These are phyloP conservation scores for Platyscapa corneri DNA, from an alignment of 1,140 invertebrate species.

Conservation along the genomic window DNA sequence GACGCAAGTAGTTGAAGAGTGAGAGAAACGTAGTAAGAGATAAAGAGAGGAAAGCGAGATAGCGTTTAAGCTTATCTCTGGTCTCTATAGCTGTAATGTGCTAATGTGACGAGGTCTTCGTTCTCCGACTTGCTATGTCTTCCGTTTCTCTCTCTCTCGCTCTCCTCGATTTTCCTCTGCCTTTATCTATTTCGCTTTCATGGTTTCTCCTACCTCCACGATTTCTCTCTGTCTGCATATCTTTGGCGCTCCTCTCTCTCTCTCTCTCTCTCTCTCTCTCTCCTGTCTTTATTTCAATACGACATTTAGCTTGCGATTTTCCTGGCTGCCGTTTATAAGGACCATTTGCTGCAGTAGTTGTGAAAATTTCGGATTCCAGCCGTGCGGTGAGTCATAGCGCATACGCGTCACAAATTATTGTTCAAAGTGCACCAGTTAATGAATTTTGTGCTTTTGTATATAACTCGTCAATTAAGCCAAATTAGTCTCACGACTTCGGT, in stretches of 20 bases:
- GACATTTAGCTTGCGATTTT: constrained; percentile 18
- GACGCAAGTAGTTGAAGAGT: neutral
- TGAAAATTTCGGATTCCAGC: constrained; percentile 15
- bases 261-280: neutral
- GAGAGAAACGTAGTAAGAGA: neutral
- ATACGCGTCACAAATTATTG: neutral
- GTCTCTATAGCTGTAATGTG: constrained; percentile 24
- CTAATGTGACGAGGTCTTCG: constrained; percentile 18
- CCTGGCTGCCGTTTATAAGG: constrained; percentile 9
- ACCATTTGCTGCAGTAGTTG: neutral
- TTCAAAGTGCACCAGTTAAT: constrained; percentile 19
- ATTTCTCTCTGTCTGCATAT: neutral
- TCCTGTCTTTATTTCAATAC: neutral
- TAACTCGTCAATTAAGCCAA: constrained; percentile 41
- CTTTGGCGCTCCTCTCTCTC: neutral
- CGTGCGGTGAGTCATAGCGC: neutral
- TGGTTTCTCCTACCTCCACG: neutral
- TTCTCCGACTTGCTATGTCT: neutral
- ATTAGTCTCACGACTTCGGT: constrained; percentile 31
- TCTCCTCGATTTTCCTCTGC: too few relatives aligned
- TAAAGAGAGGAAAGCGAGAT: neutral
- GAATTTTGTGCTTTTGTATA: constrained; percentile 38
- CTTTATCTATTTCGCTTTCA: neutral
- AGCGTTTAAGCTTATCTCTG: constrained; percentile 29
- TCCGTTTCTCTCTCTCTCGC: neutral